Base-by-base conservation (phyloP, 1,140 invertebrate species). In the Onthophagus taurus region DNA sequence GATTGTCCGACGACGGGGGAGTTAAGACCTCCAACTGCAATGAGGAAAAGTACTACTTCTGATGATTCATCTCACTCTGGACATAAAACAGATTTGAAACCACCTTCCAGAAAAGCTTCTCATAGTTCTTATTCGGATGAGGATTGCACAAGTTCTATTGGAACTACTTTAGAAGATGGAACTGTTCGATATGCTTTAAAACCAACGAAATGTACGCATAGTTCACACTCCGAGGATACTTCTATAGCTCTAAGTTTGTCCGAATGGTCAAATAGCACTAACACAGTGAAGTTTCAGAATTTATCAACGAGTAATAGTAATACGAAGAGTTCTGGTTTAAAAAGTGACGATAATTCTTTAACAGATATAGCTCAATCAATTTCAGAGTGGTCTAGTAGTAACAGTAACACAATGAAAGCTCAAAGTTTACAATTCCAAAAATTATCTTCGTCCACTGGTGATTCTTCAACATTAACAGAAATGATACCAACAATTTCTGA, bases 261-360 rank as follows among this genome's bases (percentile, higher is more conserved):
- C 1, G 85, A 88, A 52, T 88, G 83, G 82, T 87, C 83, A 0
- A 87, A 83, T 24, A 83, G 81, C 17, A 85, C 81, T 1, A 86
- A 82, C 51, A 85, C 83, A 0, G 82, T 85, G 0, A 74, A 81
- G 11, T 85, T 75, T 70, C 82, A 72, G 50, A 85, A 75, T 76
- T 67, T 80, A 9, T 80, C 77, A 1, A 47, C 45, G 2, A 79
- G 77, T 12, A 75, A 76, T 35, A 80, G 77, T 58, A 77, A 78
- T 45, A 71, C 68, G 3, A 70, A 69, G 44, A 71, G 68, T n/a
- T 74, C 72, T 0, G 72, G 61, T 4, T 65, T 72, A 2, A 75
- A 74, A 45, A 70, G 70, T 5, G 72, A 72, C 33, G 72, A 74
- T 37, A 74, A 74, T 48, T 72, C 72, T 2, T 49, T 74, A 17